Conservation (phyloP, 1,140 invertebrate species). For the Halyomorpha halys region DNA sequence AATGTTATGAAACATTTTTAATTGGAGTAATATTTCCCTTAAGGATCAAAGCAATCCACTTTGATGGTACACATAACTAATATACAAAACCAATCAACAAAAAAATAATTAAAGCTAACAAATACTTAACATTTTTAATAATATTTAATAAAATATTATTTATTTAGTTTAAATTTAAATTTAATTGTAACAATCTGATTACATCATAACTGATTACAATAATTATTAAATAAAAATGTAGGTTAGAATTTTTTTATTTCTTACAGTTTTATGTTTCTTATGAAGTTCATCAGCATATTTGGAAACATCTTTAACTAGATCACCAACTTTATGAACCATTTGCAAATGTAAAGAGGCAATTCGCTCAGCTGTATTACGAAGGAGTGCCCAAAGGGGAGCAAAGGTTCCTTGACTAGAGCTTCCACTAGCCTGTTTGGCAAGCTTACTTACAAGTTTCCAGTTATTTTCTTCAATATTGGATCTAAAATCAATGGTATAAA, state of each 20-base stretch:
- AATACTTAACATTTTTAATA: too few species aligned
- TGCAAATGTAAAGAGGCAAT: conserved; percentile 78
- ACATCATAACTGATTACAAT: too few species aligned
- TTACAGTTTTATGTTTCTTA: conserved; percentile 84
- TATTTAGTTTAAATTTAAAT: too few species aligned
- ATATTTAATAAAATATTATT: too few species aligned
- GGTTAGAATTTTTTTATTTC: conserved; percentile 33
- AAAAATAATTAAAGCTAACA: too few species aligned
- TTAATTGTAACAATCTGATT: too few species aligned
- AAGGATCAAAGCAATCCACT: too few species aligned
- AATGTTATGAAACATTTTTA: too few species aligned
- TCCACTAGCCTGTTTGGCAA: conserved; percentile 71
- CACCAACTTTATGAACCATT: conserved; percentile 81
- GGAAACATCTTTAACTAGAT: conserved; percentile 86
- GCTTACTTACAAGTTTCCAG: conserved; percentile 70
- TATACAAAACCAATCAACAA: too few species aligned
- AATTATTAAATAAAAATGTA: too few species aligned
- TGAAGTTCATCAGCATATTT: conserved; percentile 91
- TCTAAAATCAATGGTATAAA: conserved; percentile 28
- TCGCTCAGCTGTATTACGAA: conserved; percentile 80
- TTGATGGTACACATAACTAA: too few species aligned
- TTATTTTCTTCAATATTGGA: conserved; percentile 78
- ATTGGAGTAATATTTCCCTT: too few species aligned
- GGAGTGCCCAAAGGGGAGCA: conserved; percentile 80
- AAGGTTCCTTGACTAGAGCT: conserved; percentile 76